Conservation (phyloP, 1,140 invertebrate species). For the Coelopa frigida region DNA sequence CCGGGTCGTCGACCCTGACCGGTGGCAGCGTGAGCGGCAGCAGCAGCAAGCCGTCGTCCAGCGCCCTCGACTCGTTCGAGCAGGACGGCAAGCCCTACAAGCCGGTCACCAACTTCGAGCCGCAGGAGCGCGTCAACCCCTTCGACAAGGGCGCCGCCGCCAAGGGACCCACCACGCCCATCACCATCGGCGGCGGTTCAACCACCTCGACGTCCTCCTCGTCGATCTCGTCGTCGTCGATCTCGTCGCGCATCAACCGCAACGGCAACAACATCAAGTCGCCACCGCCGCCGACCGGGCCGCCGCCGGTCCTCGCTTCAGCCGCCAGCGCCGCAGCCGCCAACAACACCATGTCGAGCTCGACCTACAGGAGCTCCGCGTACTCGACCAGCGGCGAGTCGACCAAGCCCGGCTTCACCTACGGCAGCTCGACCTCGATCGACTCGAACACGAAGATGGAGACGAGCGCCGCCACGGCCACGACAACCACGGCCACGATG, state of each 20-base stretch:
- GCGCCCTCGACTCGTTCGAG: constrained; percentile 35
- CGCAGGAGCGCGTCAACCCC: constrained; percentile 40
- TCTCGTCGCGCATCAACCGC: constrained; percentile 35
- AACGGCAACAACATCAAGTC: constrained; percentile 33
- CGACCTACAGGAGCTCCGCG: constrained; percentile 13
- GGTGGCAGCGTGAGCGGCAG: constrained; percentile 12
- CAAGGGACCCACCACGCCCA: constrained; percentile 19
- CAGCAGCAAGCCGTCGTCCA: constrained; percentile 25
- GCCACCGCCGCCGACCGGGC: constrained; percentile 34
- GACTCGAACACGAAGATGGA: constrained; percentile 43
- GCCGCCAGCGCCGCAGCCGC: constrained; percentile 14
- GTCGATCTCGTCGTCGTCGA: constrained; percentile 34
- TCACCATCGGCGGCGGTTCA: constrained; percentile 20
- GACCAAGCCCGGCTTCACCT: constrained; percentile 36
- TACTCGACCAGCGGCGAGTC: constrained; percentile 23
- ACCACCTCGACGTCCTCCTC: constrained; percentile 36
- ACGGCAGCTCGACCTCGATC: constrained; percentile 36
- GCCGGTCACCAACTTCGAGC: constrained; percentile 43
- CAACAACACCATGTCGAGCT: constrained; percentile 4
- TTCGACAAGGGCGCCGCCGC: constrained; percentile 33
- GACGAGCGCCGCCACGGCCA: constrained; percentile 30
- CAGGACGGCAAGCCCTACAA: constrained; percentile 35
- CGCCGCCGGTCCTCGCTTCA: constrained; percentile 35
- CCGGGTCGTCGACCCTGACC: constrained; percentile 20
- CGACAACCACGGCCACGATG: constrained; percentile 20